These are phyloP conservation scores for Phyllopteryx taeniolatus DNA, from an alignment of 2,113 vertebrate species.

Conservation along the genomic window DNA sequence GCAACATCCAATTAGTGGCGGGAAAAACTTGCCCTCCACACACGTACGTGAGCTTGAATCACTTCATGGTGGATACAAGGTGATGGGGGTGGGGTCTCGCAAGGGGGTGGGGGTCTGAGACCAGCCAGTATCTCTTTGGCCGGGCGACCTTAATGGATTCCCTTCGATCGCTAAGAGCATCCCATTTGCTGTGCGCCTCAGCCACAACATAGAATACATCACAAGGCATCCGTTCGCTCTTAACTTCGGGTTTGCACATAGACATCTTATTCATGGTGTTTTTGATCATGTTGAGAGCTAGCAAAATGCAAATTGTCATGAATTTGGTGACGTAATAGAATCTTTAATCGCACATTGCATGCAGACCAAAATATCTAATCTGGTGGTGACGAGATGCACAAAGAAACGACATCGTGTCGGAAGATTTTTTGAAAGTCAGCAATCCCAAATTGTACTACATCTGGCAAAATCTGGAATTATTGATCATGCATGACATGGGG, in stretches of 20 bases:
- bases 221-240: neutral
- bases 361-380: too few relatives aligned
- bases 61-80: neutral
- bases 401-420: too few relatives aligned
- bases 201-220: conserved; percentile 6
- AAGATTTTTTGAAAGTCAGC: too few relatives aligned
- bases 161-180: neutral
- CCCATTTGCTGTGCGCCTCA: neutral
- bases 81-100: neutral
- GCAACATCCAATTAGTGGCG: neutral
- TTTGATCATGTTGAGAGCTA: neutral
- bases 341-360: too few relatives aligned
- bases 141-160: neutral
- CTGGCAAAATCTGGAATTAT: too few relatives aligned
- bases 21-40: neutral
- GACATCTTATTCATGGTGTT: too few relatives aligned
- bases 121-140: neutral
- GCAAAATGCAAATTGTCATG: neutral
- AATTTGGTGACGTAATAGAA: neutral
- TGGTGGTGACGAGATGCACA: too few relatives aligned
- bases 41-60: neutral
- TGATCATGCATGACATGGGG: too few relatives aligned
- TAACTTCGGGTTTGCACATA: neutral
- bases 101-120: neutral
- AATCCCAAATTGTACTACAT: too few relatives aligned